Evolutionary conservation across 2,888 invertebrate species (phyloP), one percentile per base, ranked within the genome.

Genomic region (Cerastis leucographa): DNA sequence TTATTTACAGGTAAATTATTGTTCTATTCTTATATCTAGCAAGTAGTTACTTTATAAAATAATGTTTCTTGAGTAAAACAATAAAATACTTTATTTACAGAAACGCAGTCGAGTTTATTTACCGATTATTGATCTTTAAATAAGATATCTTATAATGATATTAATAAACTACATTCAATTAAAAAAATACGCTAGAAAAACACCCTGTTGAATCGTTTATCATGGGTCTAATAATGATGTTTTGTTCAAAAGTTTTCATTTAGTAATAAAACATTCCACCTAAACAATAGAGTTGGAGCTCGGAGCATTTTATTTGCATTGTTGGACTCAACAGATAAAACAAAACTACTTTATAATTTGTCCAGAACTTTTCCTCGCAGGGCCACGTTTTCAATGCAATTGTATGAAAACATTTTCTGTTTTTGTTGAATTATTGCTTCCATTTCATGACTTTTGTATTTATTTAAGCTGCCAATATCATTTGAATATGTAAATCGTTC

Each of bases 321-420:
- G 70, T 70, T 64, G 29, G 40, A 46, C 49, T 51, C 74, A 64
- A 64, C 66, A 44, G 56, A 62, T 62, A 56, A 66, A 73, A 73
- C 35, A 7, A 42, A 78, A 79, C 42, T 74, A 71, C 44, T 83
- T 81, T 54, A 77, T 77, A 72, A 84, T 70, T 73, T 40, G 25
- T 74, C 17, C 35, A 29, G n/a, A 78, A 81, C 66, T 78, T 70
- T 78, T 14, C 44, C 61, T 22, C 11, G 46, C 14, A n/a, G 40
- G 9, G 25, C 40, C 49, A 40, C 35, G 51, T 65, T 81, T 69
- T 12, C 22, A 54, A 59, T 56, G 68, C 65, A 70, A 44, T 80
- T 80, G 22, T 80, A 65, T 65, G 42, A 66, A 62, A 76, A 76
- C 25, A 68, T 65, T 49, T 14, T 49, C 17, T 22, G 54, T 40